Conservation (phyloP, 1,140 invertebrate species). For the Drosophila pseudoananassae region DNA sequence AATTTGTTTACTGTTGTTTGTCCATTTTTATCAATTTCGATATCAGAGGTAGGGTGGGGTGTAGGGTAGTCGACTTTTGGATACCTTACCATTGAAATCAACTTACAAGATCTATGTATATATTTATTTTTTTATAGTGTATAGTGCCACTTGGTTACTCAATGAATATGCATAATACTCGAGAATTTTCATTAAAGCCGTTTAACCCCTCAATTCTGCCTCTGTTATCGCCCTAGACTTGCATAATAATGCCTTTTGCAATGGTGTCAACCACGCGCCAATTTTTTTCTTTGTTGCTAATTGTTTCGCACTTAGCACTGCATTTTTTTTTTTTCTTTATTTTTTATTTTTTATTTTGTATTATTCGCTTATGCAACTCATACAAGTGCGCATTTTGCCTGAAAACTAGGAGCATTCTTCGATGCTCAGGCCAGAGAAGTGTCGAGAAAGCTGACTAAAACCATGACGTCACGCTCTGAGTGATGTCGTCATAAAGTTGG, state of each 20-base stretch:
- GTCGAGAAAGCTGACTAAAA: slow-evolving; percentile 1
- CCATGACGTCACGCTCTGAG: slow-evolving; percentile 54
- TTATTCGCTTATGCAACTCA: slow-evolving; percentile 60
- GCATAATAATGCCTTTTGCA: slow-evolving; percentile 35
- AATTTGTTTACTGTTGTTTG: slow-evolving; percentile 38
- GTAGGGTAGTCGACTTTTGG: slow-evolving; percentile 19
- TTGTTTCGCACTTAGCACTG: slow-evolving; percentile 55
- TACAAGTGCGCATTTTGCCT: slow-evolving; percentile 56
- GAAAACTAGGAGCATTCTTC: not conserved
- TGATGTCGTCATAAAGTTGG: slow-evolving; percentile 48
- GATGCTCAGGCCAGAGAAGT: not conserved
- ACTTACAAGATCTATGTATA: not conserved
- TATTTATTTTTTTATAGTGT: not conserved
- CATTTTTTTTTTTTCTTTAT: slow-evolving; percentile 28
- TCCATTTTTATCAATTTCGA: slow-evolving; percentile 48
- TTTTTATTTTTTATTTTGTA: slow-evolving; percentile 7
- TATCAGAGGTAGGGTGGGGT: slow-evolving; percentile 4
- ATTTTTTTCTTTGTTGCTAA: slow-evolving; percentile 51
- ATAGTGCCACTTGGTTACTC: not conserved
- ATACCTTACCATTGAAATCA: no score
- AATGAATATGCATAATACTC: slow-evolving; percentile 32
- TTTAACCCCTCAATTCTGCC: slow-evolving; percentile 8
- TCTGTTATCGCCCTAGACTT: slow-evolving; percentile 44
- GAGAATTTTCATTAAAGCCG: slow-evolving; percentile 9
- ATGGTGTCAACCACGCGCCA: slow-evolving; percentile 17